phyloP scores from a whole-genome alignment of 2,888 invertebrate species.

The Patella caerulea region DNA sequence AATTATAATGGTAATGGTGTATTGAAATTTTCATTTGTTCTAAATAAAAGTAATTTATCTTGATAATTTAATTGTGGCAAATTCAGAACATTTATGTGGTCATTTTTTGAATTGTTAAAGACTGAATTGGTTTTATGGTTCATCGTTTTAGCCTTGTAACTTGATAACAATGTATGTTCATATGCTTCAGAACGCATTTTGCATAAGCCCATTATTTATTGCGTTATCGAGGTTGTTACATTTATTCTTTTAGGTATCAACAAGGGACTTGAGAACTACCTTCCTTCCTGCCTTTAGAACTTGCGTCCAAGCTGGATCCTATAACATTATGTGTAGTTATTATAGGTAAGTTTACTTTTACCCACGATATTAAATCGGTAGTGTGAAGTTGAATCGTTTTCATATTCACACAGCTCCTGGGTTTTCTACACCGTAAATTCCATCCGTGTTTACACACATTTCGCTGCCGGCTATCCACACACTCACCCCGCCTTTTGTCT shows the following conservation, averaged over 20 bases:
- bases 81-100: no score
- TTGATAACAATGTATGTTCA: no score
- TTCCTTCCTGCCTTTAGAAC: constrained; percentile 64
- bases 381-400: no score
- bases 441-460: background rate
- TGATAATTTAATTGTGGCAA: no score
- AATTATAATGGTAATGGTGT: background rate
- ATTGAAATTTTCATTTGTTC: background rate
- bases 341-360: constrained; percentile 53
- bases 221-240: background rate
- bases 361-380: background rate
- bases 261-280: constrained; percentile 62
- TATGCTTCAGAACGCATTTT: no score
- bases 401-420: no score
- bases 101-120: no score
- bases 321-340: constrained; percentile 70
- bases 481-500: no score
- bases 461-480: background rate
- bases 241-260: constrained; percentile 51
- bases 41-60: background rate
- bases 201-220: no score
- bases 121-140: no score
- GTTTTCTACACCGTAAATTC: background rate
- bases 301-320: constrained; percentile 65
- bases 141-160: no score